Conservation (phyloP, 2,113 vertebrate genomes). For the Grallaria varia region DNA sequence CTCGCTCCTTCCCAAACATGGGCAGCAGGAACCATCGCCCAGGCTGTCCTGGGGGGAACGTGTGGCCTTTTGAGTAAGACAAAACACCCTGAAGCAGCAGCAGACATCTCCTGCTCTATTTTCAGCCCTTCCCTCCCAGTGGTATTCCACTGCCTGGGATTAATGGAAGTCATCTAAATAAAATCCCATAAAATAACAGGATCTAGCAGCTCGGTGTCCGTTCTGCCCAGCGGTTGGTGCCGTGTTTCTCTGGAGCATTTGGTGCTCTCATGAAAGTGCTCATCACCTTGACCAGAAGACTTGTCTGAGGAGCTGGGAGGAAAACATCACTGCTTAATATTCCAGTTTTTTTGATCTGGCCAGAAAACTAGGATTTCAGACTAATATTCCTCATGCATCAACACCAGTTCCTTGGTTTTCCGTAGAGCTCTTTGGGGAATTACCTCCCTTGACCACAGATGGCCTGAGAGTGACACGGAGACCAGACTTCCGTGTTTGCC, state of each 20-base stretch:
- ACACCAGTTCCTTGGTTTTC: background rate
- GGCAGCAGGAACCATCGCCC: slow-evolving; percentile 20
- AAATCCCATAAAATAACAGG: background rate
- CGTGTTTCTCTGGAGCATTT: background rate
- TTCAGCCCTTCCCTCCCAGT: background rate
- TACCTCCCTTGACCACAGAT: background rate
- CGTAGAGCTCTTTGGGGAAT: background rate
- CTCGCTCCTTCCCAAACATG: slow-evolving; percentile 21
- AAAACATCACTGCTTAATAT: background rate
- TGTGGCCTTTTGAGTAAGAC: background rate
- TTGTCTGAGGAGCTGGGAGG: background rate
- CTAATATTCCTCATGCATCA: background rate
- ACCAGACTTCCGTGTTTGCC: background rate
- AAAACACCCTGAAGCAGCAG: background rate
- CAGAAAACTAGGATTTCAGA: background rate
- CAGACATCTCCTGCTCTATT: background rate
- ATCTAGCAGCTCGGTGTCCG: background rate
- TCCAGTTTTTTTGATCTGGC: background rate
- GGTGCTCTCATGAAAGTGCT: background rate
- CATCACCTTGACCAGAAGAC: accelerated
- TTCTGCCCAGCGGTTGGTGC: background rate
- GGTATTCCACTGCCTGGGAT: background rate
- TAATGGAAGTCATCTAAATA: background rate
- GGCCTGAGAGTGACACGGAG: background rate
- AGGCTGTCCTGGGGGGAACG: background rate